Percentiles rank a stretch among this genome's conserved stretches.
Evolutionary conservation across 2,888 invertebrate genomes (phyloP).

Genomic region (Lasioglossum pauxillum): DNA sequence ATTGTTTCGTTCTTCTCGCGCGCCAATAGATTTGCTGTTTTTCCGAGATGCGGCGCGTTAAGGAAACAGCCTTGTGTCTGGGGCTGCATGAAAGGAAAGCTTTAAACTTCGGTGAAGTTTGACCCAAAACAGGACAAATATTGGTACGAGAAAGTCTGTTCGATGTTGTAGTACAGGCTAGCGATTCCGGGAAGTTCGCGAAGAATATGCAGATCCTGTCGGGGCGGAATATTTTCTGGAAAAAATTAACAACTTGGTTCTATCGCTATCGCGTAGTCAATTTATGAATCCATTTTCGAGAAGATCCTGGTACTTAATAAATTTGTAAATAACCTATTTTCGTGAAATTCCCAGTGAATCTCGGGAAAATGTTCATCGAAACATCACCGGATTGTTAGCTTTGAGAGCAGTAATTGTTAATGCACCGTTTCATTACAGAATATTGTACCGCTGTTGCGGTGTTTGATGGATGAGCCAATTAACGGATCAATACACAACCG

Average conservation of each 20-base stretch:
- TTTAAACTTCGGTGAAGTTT: not conserved
- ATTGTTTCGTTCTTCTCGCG: not conserved
- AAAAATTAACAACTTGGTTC: not conserved
- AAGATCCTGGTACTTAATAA: not conserved
- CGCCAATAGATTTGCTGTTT: not conserved
- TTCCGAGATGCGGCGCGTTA: not conserved
- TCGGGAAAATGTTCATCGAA: not conserved
- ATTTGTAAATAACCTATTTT: not conserved
- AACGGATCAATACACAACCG: not conserved
- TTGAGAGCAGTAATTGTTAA: not conserved
- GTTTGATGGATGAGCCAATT: conserved; percentile 1
- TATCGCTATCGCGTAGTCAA: not conserved
- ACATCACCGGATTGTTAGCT: not conserved
- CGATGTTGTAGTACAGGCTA: not conserved
- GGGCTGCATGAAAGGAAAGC: not conserved
- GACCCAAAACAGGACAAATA: not conserved
- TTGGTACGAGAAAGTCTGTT: not conserved
- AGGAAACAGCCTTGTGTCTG: not conserved
- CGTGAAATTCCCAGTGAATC: not conserved
- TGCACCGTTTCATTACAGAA: not conserved
- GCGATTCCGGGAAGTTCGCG: not conserved
- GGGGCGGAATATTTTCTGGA: not conserved
- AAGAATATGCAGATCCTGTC: not conserved
- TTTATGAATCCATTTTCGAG: not conserved
- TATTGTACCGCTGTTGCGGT: not conserved